These are phyloP conservation scores for Leucophenga maculata DNA, from an alignment of 2,888 invertebrate genomes.

Conservation along the genomic window DNA sequence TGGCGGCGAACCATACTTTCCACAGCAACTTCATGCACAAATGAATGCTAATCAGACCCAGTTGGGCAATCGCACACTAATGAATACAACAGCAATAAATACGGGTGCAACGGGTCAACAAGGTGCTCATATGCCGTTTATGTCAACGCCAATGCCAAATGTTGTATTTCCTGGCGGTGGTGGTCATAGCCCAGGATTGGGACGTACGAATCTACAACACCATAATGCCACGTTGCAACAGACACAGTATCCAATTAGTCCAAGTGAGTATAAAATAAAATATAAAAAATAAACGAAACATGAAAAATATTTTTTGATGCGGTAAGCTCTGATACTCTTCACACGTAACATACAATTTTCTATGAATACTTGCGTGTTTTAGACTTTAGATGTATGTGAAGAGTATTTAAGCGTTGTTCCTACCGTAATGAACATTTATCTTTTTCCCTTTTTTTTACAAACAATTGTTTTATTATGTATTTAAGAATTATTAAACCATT, in stretches of 20 bases:
- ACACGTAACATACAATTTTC: no score
- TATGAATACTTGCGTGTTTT: no score
- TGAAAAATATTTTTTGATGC: conserved; percentile 20
- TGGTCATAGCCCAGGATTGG: conserved; percentile 11
- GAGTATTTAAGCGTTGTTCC: no score
- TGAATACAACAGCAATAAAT: conserved; percentile 34
- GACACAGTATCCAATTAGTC: conserved; percentile 71
- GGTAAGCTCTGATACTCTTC: neutral
- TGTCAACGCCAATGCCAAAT: conserved; percentile 70
- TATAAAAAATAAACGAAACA: neutral
- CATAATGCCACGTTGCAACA: conserved; percentile 67
- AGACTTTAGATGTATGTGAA: no score
- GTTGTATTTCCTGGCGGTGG: neutral
- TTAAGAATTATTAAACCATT: neutral
- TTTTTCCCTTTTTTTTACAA: no score
- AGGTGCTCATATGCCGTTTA: conserved; percentile 61
- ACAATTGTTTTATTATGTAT: neutral
- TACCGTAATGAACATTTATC: no score
- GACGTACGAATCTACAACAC: conserved; percentile 37
- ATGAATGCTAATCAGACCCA: conserved; percentile 38
- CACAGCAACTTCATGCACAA: conserved; percentile 55
- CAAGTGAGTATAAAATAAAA: conserved; percentile 69
- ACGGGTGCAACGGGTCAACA: conserved; percentile 35
- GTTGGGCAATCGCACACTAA: conserved; percentile 37
- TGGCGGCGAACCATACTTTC: conserved; percentile 82